A percentile compares a stretch with the other conserved stretches of the same genome.
phyloP scores from a whole-genome alignment of 1,140 invertebrate species.

The Drosophila pruinosa region DNA sequence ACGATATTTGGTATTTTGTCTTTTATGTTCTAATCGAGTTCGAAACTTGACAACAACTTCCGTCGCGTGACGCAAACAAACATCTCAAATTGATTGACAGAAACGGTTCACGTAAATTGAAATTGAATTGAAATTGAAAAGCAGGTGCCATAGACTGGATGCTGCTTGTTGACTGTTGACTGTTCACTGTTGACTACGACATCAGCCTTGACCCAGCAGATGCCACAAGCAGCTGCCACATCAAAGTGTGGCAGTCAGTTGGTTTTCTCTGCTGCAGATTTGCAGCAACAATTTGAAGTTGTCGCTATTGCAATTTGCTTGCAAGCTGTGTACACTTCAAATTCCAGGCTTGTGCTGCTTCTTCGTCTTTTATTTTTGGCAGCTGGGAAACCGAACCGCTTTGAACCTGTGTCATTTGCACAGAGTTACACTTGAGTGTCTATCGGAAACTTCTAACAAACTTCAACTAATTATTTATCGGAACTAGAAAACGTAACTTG shows the following conservation, averaged over 20 bases:
- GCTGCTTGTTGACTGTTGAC: neutral
- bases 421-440: too few relatives aligned
- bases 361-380: neutral
- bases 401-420: too few relatives aligned
- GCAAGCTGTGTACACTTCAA: neutral
- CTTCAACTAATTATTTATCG: too few relatives aligned
- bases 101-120: slow-evolving; percentile 34
- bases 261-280: neutral
- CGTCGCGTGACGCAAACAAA: slow-evolving; percentile 37
- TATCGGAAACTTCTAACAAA: too few relatives aligned
- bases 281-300: neutral
- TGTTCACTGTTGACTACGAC: too few relatives aligned
- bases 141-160: slow-evolving; percentile 6
- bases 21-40: slow-evolving; percentile 22
- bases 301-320: neutral
- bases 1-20: neutral
- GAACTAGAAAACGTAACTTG: too few relatives aligned
- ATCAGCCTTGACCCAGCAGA: slow-evolving; percentile 13
- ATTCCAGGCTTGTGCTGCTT: slow-evolving; percentile 3
- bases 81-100: slow-evolving; percentile 43
- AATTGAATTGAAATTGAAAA: slow-evolving; percentile 13
- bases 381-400: too few relatives aligned
- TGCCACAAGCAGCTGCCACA: slow-evolving; percentile 7
- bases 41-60: slow-evolving; percentile 32
- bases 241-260: neutral